phyloP scores from a whole-genome alignment of 2,888 invertebrate species.

The Heliconius ethilla region DNA sequence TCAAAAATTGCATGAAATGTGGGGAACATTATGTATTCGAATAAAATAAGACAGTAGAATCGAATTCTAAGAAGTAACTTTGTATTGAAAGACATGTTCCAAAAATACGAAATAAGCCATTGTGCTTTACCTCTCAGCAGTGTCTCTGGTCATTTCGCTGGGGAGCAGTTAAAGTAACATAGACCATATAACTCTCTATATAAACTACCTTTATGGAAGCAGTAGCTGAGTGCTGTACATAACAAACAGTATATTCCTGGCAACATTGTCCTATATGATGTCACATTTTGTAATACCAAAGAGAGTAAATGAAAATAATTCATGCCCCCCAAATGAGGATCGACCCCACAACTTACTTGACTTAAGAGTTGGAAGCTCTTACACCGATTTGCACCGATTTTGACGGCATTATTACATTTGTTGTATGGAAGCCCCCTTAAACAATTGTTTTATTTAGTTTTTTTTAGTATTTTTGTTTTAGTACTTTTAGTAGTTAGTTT shows the following conservation, averaged over 20 bases:
- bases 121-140: neutral
- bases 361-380: too few relatives aligned
- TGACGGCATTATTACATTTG: too few relatives aligned
- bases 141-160: slow-evolving; percentile 1
- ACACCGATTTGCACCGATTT: too few relatives aligned
- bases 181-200: slow-evolving; percentile 7
- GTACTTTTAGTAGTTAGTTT: too few relatives aligned
- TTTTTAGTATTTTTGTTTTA: neutral
- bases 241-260: neutral
- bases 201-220: slow-evolving; percentile 6
- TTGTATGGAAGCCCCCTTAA: too few relatives aligned
- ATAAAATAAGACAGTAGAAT: neutral
- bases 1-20: too few relatives aligned
- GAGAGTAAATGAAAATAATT: too few relatives aligned
- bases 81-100: neutral
- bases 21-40: too few relatives aligned
- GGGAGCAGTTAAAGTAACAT: slow-evolving; percentile 11
- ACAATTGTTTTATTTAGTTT: neutral
- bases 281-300: neutral
- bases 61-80: neutral
- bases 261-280: neutral
- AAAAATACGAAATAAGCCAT: slow-evolving; percentile 1
- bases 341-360: too few relatives aligned
- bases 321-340: too few relatives aligned
- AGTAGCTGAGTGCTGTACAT: neutral